Evolutionary conservation across 2,888 invertebrate genomes (phyloP).

Genomic region (Hypena proboscidalis): DNA sequence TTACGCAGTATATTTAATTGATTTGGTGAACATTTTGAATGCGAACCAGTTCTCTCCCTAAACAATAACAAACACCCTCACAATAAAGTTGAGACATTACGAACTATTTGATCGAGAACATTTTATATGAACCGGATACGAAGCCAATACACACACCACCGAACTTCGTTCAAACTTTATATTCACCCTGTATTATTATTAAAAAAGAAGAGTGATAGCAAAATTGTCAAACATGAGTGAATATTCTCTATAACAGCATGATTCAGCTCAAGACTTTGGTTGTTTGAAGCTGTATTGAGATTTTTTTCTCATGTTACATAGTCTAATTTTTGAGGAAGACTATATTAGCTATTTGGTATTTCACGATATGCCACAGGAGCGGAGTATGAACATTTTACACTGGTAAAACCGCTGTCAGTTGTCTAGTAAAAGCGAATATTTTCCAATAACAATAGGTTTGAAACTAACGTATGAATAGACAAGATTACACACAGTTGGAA

Average conservation of each 20-base stretch:
- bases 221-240: constrained; percentile 9
- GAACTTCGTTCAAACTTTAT: constrained; percentile 4
- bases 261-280: too few species aligned
- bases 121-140: constrained; percentile 16
- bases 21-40: too few species aligned
- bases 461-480: constrained; percentile 20
- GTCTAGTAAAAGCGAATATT: too few species aligned
- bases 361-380: too few species aligned
- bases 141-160: constrained; percentile 4
- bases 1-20: too few species aligned
- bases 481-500: constrained; percentile 41
- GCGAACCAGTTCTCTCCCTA: background rate
- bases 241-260: too few species aligned
- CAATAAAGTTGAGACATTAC: background rate
- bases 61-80: constrained; percentile 5
- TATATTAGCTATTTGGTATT: too few species aligned
- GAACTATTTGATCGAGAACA: constrained; percentile 8
- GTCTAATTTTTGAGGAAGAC: too few species aligned
- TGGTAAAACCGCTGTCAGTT: too few species aligned
- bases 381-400: too few species aligned
- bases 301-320: too few species aligned
- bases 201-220: constrained; percentile 6
- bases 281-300: too few species aligned
- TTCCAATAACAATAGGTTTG: constrained; percentile 5
- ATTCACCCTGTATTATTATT: constrained; percentile 6